Evolutionary conservation across 1,140 invertebrate species (phyloP).

Genomic region (Nephila pilipes): DNA sequence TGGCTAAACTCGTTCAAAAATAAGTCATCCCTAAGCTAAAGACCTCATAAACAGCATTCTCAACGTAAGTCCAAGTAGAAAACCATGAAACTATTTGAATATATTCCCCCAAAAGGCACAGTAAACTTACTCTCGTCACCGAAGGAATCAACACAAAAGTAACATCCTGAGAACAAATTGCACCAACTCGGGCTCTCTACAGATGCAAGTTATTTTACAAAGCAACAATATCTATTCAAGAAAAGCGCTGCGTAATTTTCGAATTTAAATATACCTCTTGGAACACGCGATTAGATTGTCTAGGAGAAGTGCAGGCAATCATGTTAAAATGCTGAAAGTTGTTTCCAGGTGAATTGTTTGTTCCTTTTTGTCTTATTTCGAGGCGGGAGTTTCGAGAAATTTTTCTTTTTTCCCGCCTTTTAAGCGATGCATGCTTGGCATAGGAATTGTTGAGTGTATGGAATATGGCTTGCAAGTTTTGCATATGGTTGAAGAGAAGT

Average conservation of each 20-base stretch:
- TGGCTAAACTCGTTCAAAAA: neutral
- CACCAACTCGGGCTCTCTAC: neutral
- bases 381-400: neutral
- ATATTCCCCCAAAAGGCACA: neutral
- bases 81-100: neutral
- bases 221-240: slow-evolving; percentile 14
- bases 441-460: neutral
- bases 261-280: slow-evolving; percentile 7
- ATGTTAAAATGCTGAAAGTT: slow-evolving; percentile 32
- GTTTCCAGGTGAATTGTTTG: slow-evolving; percentile 1
- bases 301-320: neutral
- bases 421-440: neutral
- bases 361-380: neutral
- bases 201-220: neutral
- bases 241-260: neutral
- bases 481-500: too few relatives aligned
- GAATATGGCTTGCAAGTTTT: too few relatives aligned
- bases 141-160: neutral
- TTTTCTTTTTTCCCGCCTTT: neutral
- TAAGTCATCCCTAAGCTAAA: neutral
- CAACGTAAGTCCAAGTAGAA: neutral
- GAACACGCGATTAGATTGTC: slow-evolving; percentile 28
- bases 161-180: neutral
- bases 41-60: neutral
- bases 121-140: neutral